These are phyloP conservation scores for Bagarius yarrelli DNA, from an alignment of 2,113 vertebrate species.

Conservation along the genomic window DNA sequence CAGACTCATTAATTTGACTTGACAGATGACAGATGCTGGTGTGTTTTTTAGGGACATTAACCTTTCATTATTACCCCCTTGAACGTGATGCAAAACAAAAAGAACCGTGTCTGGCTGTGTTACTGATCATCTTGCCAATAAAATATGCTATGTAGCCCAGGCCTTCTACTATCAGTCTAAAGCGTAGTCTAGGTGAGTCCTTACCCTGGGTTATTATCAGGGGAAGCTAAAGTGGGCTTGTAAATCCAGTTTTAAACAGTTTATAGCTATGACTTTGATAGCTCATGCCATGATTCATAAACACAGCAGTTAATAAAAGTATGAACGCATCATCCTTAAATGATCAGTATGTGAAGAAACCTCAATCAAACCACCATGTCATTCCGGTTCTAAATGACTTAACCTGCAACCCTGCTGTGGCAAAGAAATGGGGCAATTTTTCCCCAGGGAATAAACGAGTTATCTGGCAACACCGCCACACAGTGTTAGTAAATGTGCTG, in stretches of 20 bases:
- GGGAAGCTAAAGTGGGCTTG: not conserved
- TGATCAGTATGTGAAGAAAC: not conserved
- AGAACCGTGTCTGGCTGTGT: no score
- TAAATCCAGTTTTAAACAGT: not conserved
- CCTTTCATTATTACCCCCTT: no score
- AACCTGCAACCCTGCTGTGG: not conserved
- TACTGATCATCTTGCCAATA: no score
- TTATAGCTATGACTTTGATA: not conserved
- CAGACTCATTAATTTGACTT: no score
- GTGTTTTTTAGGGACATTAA: no score
- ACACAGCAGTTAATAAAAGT: no score
- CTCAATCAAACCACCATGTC: not conserved
- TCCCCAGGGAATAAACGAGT: not conserved
- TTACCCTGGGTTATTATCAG: not conserved
- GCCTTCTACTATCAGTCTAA: no score
- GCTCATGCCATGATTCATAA: not conserved
- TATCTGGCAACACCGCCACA: conserved; percentile 1
- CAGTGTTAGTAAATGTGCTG: not conserved
- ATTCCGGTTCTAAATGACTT: not conserved
- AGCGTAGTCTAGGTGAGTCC: not conserved
- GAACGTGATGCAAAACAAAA: no score
- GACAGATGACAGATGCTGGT: no score
- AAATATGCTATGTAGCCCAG: no score
- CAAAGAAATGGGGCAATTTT: not conserved
- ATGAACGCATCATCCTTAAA: not conserved